Evolutionary conservation across 2,113 vertebrate species (phyloP), one percentile per base, ranked within the genome.

Genomic region (Astatoreochromis straeleni): DNA sequence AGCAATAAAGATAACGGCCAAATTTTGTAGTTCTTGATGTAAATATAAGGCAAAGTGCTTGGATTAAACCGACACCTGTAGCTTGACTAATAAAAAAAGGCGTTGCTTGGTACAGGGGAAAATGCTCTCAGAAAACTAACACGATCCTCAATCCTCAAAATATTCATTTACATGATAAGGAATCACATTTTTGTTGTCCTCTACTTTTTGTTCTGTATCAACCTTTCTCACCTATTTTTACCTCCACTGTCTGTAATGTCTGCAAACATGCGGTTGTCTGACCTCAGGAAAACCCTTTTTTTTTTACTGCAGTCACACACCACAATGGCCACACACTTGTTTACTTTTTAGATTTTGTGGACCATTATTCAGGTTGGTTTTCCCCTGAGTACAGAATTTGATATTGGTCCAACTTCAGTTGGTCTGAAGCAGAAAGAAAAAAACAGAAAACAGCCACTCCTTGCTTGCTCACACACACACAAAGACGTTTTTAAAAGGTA

Each of bases 341-440:
- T 93, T 91, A 85, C 84, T 81, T 84, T 90, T 65, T 40, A 51
- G 40, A 35, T 81, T 73, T 85, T 89, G 82, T 54, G 51, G 53
- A 86, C 60, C 49, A 80, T 88, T 89, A 73, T 86, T 81, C 81
- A 87, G 16, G 68, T 42, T 53, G 89, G 92, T 88, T 91, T 92
- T 85, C 88, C 91, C 91, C 78, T 38, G 7, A 87, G 70, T 80
- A 7, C 26, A 88, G 51, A 93, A 85, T 93, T 95, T 95, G 93
- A 95, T 86, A 91, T 55, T 16, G 4, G 19, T 94, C 94, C 92
- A 95, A 92, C 60, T 91, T 94, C 92, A 88, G 91, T 96, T 94
- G 78, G 89, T 88, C 63, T 86, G 70, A 88, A 85, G 26, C 54
- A 63, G 80, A 90, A 86, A 57, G 33, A 84, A 75, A 85, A 80